Base-by-base conservation (phyloP, 1,140 invertebrate genomes). In the Drosophila repletoides region DNA sequence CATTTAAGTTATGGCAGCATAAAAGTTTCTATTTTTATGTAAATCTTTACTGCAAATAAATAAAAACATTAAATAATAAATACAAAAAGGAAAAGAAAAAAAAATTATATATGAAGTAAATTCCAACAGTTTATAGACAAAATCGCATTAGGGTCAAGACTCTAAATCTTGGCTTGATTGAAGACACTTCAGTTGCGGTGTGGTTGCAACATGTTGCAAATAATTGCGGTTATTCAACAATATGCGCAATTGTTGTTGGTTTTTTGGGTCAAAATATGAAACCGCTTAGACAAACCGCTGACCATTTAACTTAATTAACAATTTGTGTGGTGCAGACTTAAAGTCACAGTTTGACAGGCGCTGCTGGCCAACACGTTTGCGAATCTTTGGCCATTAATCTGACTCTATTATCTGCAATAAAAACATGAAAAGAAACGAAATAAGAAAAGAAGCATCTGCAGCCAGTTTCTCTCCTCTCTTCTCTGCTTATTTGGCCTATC, bases 1-100 rank as follows among this genome's bases (percentile, higher is more conserved):
- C 63, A 68, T 55, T 36, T 61, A 34, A 68, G 56, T 72, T 72
- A 69, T 68, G 61, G 46, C 34, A 48, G 43, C 51, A 66, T 49
- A 55, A 61, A 74, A 55, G 56, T 61, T 24, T 15, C 61, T 28
- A 40, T 56, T 31, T 17, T 63, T 64, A 61, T 68, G 64, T 29
- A 65, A 49, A 71, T 43, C 19, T 21, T 65, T 12, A 36, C 12
- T n/a, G n/a, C 15, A 28, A 66, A 51, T 51, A 60, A 51, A 33
- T 22, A 24, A 36, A 24, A 5, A 5, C 5, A 38, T 21, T 21
- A 15, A 5, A 10, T 24, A 55, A 40, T 60, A 60, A 58, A 65
- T 51, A 36, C 34, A 15, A 34, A 34, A 26, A 34, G 9, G 17
- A n/a, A n/a, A n/a, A n/a, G n/a, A n/a, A n/a, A n/a, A n/a, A n/a